phyloP scores from a whole-genome alignment of 2,797 vertebrate genomes.

The Lithobates sylvaticus region DNA sequence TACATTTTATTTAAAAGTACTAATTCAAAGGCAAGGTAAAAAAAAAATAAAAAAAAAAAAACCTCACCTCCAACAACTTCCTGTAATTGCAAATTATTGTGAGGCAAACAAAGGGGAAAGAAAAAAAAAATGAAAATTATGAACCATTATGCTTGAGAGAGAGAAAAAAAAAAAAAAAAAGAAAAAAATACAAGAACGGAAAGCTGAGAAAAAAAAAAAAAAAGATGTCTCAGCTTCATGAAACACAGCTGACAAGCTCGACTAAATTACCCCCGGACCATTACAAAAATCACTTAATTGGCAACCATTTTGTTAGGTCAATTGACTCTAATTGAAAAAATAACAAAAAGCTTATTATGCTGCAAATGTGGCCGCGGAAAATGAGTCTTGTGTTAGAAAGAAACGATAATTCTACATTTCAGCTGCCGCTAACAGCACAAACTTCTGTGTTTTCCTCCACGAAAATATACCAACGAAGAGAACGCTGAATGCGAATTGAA shows the following conservation, averaged over 20 bases:
- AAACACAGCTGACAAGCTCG: constrained; percentile 98
- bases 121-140: constrained; percentile 98
- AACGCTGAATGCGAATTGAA: constrained; percentile 69
- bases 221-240: constrained; percentile 91
- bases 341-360: constrained; percentile 97
- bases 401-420: constrained; percentile 91
- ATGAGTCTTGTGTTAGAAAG: constrained; percentile 93
- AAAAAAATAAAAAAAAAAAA: constrained; percentile 79
- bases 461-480: constrained; percentile 71
- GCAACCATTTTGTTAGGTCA: constrained; percentile 99
- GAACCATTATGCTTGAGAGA: constrained; percentile 95
- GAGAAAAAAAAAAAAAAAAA: constrained; percentile 65
- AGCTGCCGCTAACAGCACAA: constrained; percentile 86
- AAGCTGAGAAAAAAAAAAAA: constrained; percentile 68
- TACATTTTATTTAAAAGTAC: constrained; percentile 91
- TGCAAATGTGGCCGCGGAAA: constrained; percentile 87
- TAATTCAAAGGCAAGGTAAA: constrained; percentile 87
- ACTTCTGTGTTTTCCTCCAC: constrained; percentile 88
- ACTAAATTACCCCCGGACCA: constrained; percentile 99
- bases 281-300: constrained; percentile 99
- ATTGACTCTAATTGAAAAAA: constrained; percentile 99
- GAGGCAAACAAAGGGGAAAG: constrained; percentile 95
- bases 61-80: constrained; percentile 94
- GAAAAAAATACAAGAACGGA: constrained; percentile 69
- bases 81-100: constrained; percentile 99